Percentiles rank a stretch among this genome's conserved stretches.
phyloP scores from a whole-genome alignment of 92 coral and sea anemone species.

The Heteractis magnifica region DNA sequence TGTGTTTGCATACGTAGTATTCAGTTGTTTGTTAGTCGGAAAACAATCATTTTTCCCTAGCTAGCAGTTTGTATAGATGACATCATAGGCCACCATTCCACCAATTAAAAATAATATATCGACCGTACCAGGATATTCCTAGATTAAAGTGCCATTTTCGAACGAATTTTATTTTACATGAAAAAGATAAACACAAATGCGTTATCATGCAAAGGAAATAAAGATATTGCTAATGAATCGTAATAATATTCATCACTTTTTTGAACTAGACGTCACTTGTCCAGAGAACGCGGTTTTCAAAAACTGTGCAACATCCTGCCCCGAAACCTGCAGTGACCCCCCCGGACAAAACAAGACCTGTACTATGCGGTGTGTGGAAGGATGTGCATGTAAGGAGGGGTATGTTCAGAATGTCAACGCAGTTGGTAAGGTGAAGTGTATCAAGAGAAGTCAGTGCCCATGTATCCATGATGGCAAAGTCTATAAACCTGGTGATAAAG shows the following conservation, averaged over 20 bases:
- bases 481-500: constrained; percentile 54
- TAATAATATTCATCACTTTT: neutral
- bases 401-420: constrained; percentile 55
- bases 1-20: too few relatives aligned
- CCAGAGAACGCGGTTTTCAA: constrained; percentile 63
- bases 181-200: too few relatives aligned
- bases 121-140: too few relatives aligned
- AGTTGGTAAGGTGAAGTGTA: constrained; percentile 58
- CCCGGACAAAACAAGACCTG: constrained; percentile 57
- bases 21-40: too few relatives aligned
- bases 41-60: too few relatives aligned
- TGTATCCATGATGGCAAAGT: constrained; percentile 54
- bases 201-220: too few relatives aligned
- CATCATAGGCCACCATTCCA: too few relatives aligned
- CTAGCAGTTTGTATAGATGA: too few relatives aligned
- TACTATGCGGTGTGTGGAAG: constrained; percentile 72
- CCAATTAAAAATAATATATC: too few relatives aligned
- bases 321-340: constrained; percentile 58
- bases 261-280: constrained; percentile 46
- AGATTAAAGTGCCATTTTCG: too few relatives aligned
- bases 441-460: constrained; percentile 54
- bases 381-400: constrained; percentile 71
- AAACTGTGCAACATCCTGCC: constrained; percentile 66
- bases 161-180: too few relatives aligned
- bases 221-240: too few relatives aligned